A percentile compares a stretch with the other conserved stretches of the same genome.
phyloP scores from a whole-genome alignment of 2,888 invertebrate species.

The Lapara coniferarum region DNA sequence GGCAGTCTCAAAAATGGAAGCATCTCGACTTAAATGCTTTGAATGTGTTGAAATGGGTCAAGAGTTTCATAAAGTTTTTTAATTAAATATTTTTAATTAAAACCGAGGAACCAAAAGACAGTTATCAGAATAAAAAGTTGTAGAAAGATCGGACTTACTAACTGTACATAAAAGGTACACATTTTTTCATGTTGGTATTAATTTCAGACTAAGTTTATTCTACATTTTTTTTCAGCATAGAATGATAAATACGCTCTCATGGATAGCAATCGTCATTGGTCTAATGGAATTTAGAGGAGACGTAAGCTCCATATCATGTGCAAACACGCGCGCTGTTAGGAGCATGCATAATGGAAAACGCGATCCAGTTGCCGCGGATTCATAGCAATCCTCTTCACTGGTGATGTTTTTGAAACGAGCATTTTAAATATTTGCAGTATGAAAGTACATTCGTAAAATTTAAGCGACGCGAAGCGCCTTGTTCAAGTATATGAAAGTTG shows the following conservation, averaged over 20 bases:
- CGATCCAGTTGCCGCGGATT: slow-evolving; percentile 37
- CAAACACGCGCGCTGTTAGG: slow-evolving; percentile 45
- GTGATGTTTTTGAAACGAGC: slow-evolving; percentile 20
- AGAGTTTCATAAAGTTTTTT: slow-evolving; percentile 1
- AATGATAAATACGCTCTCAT: slow-evolving; percentile 8
- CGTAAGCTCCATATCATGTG: slow-evolving; percentile 49
- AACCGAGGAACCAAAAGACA: not conserved
- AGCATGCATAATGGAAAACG: slow-evolving; percentile 51
- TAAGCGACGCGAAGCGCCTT: not conserved
- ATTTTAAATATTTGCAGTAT: slow-evolving; percentile 14
- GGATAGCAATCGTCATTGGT: slow-evolving; percentile 17
- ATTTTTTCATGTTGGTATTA: too few species aligned
- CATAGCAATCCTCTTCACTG: slow-evolving; percentile 19
- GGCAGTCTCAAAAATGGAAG: not conserved
- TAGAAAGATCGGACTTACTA: too few species aligned
- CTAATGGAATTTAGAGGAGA: slow-evolving; percentile 34
- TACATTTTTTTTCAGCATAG: not conserved
- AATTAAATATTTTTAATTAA: slow-evolving; percentile 10
- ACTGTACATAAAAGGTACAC: too few species aligned
- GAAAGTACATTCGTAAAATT: not conserved
- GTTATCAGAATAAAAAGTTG: not conserved
- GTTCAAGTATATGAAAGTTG: not conserved
- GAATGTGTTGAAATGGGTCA: not conserved
- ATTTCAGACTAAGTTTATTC: not conserved
- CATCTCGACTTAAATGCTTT: not conserved